These are phyloP conservation scores for Mus spretus DNA, from an alignment of 2,797 vertebrate species.

Conservation along the genomic window DNA sequence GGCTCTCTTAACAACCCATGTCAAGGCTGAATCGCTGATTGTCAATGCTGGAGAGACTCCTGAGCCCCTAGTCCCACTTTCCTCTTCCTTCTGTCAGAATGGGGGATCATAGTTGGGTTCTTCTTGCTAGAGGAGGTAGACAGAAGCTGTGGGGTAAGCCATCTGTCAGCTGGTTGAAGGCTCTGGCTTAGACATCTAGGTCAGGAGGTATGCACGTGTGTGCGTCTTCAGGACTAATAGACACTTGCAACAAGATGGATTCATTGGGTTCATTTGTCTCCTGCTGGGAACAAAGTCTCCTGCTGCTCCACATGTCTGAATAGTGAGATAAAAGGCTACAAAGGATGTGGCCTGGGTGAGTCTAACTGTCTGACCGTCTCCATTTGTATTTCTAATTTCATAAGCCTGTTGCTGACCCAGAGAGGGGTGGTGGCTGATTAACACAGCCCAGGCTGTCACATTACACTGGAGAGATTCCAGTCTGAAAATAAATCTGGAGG, in stretches of 20 bases:
- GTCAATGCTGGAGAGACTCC: slow-evolving; percentile 48
- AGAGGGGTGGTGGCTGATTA: slow-evolving; percentile 58
- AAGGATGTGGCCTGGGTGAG: slow-evolving; percentile 29
- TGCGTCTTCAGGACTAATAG: neutral
- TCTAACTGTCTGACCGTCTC: slow-evolving; percentile 63
- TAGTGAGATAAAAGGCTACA: slow-evolving; percentile 37
- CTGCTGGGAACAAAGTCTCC: slow-evolving; percentile 37
- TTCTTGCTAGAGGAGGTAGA: slow-evolving; percentile 16
- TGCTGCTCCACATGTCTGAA: slow-evolving; percentile 42
- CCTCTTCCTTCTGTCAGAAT: slow-evolving; percentile 23
- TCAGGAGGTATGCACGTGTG: neutral
- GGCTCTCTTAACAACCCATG: slow-evolving; percentile 63
- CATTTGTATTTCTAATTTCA: slow-evolving; percentile 73
- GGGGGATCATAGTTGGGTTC: slow-evolving; percentile 29
- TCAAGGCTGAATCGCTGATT: slow-evolving; percentile 74
- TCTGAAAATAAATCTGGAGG: slow-evolving; percentile 58
- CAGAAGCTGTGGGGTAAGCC: neutral
- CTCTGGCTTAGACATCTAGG: slow-evolving; percentile 20
- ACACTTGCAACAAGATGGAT: slow-evolving; percentile 44
- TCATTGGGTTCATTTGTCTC: slow-evolving; percentile 12
- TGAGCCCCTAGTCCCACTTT: neutral
- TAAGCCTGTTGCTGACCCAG: slow-evolving; percentile 77
- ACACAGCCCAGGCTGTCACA: slow-evolving; percentile 61
- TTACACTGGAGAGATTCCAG: slow-evolving; percentile 60
- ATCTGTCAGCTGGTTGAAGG: neutral